Percentiles rank a stretch among this genome's conserved stretches.
These are phyloP conservation scores for Aphidoletes aphidimyza DNA, from an alignment of 2,888 invertebrate species.

Conservation along the genomic window DNA sequence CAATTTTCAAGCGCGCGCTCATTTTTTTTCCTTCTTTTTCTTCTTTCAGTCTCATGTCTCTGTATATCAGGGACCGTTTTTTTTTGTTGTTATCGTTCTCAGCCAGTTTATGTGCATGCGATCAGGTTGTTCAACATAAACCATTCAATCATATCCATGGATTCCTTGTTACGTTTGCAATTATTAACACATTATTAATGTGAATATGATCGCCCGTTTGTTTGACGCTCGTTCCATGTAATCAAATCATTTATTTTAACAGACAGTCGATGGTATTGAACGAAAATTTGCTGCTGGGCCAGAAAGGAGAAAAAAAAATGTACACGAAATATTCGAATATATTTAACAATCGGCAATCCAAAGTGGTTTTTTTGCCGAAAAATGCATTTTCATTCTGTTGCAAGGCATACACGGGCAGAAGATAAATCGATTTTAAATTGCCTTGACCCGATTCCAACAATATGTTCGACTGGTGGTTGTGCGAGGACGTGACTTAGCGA, in stretches of 20 bases:
- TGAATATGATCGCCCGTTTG: conserved; percentile 35
- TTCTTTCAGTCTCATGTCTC: not conserved
- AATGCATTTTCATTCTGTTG: conserved; percentile 36
- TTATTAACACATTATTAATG: conserved; percentile 53
- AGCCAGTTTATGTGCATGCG: not conserved
- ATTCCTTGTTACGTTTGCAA: conserved; percentile 39
- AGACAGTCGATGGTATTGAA: conserved; percentile 38
- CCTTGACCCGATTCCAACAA: conserved; percentile 17
- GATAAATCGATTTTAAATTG: conserved; percentile 53
- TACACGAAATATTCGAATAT: too few species aligned
- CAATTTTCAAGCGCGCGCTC: not conserved
- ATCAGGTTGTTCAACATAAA: not conserved
- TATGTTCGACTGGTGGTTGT: not conserved
- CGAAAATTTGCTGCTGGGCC: conserved; percentile 41
- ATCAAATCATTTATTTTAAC: conserved; percentile 52
- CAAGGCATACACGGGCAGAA: not conserved
- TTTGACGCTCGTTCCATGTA: not conserved
- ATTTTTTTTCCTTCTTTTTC: not conserved
- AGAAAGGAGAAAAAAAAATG: too few species aligned
- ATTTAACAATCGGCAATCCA: too few species aligned
- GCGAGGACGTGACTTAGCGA: not conserved
- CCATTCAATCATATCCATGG: not conserved
- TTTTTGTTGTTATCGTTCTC: not conserved
- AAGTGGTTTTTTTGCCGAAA: too few species aligned
- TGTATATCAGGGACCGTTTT: not conserved